Base-by-base conservation (phyloP, 1,140 invertebrate species). In the Brachionus manjavacas region DNA sequence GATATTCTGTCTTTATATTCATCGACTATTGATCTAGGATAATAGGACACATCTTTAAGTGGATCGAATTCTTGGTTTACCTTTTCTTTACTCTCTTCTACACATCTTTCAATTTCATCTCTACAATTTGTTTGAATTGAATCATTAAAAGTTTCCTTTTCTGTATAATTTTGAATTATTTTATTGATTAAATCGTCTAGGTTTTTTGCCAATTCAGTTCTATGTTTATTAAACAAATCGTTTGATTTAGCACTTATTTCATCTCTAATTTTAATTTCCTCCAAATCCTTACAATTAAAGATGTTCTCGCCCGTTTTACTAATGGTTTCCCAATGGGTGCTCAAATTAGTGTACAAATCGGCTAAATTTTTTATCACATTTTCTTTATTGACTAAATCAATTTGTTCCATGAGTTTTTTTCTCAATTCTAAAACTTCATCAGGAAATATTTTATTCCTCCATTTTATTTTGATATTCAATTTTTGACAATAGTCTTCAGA, bases 401-500 rank as follows among this genome's bases (percentile, higher is more conserved):
- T 35, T 35, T 70, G 28, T 70, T 70, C 0, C 14, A 70, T 28
- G 11, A 70, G 35, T 14, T 70, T 31, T 35, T 70, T 28, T 16
- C 66, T 70, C n/a, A 70, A n/a, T 14, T 70, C 28, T 35, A 70
- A 70, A 14, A 70, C 25, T n/a, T 70, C 25, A n/a, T 70, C 66
- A 2, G 66, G 66, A 70, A 70, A 70, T 70, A 70, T 70, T n/a
- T 23, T 14, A 14, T 70, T 70, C 39, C 66, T 70, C 20, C 66
- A 70, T 70, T 70, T 70, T 9, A 70, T 35, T 70, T 25, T 2
- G 28, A n/a, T 70, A 1, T 25, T 70, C 28, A 70, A 70, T 14
- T n/a, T 14, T n/a, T 23, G n/a, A 70, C 66, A 70, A n/a, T 70
- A n/a, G 20, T 70, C 20, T 70, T 70, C 66, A n/a, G 66, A 70